Percentiles rank a stretch among this genome's conserved stretches.
These are phyloP conservation scores for mouse (Mus musculus) DNA, from an alignment of 2,113 vertebrate genomes.

Conservation along the genomic window GRCm39 chr6:8094501-8095000, in stretches of 20 bases:
- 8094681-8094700: not conserved
- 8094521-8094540: not conserved
- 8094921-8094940: not conserved
- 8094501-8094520: not conserved
- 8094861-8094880: not conserved
- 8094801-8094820: not conserved
- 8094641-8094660: not conserved
- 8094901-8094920: not conserved
- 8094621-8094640: not conserved
- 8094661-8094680: not conserved
- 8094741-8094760: constrained; percentile 1
- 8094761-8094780: not conserved
- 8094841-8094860: constrained; percentile 16
- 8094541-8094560: not conserved
- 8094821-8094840: not conserved
- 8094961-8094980: not conserved
- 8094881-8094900: not conserved
- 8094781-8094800: not conserved
- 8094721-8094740: not conserved
- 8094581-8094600: not conserved
- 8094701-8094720: constrained; percentile 19
- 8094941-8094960: not conserved
- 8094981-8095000: not conserved
- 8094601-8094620: not conserved
- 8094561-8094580: not conserved